Evolutionary conservation across 2,797 vertebrate genomes (phyloP), one percentile per base, ranked within the genome.

Genomic region (Melanitta fusca): DNA sequence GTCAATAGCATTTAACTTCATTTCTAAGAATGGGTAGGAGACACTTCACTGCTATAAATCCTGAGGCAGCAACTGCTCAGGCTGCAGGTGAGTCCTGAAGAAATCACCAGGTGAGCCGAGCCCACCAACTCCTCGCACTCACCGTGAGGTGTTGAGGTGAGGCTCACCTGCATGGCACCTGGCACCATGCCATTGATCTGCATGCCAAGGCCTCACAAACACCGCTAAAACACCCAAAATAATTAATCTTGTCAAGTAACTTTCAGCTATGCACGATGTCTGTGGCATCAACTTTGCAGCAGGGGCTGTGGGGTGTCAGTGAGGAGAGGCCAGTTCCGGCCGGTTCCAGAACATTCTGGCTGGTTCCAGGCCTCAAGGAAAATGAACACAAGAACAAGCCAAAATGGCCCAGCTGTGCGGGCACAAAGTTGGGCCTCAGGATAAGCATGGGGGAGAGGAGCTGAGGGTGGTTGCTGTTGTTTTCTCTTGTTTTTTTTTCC

Each of bases 231-330:
- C 6, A 30, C 10, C 25, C 21, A 34, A 49, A 58, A 32, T 9
- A 0, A 39, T n/a, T 74, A 11, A 24, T 54, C 47, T 43, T 36
- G 8, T 6, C 34, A 45, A 77, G 30, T 21, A 64, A 19, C 17
- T 19, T 12, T 7, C 8, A 16, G 5, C 34, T 3, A 4, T 11
- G 43, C 25, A 3, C 0, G 1, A 49, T 1, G 19, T 6, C 4
- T 13, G 30, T 6, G 7, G 17, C 28, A 22, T 18, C 18, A 24
- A 2, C 27, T 2, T 7, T 60, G 60, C 12, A 3, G 25, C 1
- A 1, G 17, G 25, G 5, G 16, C 68, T n/a, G 32, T 32, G 34
- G 27, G 21, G 6, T 8, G 49, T 16, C 24, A 10, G n/a, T 22
- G 24, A 53, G 51, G 34, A 32, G n/a, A 28, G 12, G 12, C 3